Conservation (phyloP, 1,140 invertebrate species). For the Zaprionus ghesquierei region DNA sequence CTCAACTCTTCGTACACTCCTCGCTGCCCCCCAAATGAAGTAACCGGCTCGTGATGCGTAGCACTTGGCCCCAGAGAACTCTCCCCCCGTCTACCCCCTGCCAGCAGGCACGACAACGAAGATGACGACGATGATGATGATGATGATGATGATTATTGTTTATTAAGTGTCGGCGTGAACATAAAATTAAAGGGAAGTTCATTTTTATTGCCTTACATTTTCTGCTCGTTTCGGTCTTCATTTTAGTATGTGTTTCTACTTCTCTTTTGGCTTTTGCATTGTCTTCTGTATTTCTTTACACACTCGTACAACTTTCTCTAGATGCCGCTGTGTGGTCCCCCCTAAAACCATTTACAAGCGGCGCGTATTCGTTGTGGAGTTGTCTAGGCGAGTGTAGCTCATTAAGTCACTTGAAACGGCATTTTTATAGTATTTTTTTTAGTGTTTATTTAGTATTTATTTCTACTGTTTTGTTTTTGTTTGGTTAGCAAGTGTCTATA, state of each 20-base stretch:
- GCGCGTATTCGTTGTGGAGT: not conserved
- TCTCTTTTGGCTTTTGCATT: slow-evolving; percentile 16
- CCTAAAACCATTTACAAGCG: slow-evolving; percentile 10
- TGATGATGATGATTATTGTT: slow-evolving; percentile 65
- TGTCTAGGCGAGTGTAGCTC: slow-evolving; percentile 5
- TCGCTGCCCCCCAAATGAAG: slow-evolving; percentile 11
- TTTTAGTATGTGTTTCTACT: not conserved
- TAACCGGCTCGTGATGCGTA: slow-evolving; percentile 24
- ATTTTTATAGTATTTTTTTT: not conserved
- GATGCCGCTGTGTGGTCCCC: slow-evolving; percentile 42
- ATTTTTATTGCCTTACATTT: slow-evolving; percentile 71
- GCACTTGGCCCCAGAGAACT: slow-evolving; percentile 35
- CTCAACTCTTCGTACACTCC: slow-evolving; percentile 32
- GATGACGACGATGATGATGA: slow-evolving; percentile 13
- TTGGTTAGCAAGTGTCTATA: too few relatives aligned
- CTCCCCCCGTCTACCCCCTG: not conserved
- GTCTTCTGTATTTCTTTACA: slow-evolving; percentile 13
- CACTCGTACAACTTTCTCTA: slow-evolving; percentile 36
- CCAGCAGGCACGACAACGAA: too few relatives aligned
- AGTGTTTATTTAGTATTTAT: not conserved
- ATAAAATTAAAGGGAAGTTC: slow-evolving; percentile 73
- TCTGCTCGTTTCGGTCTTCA: slow-evolving; percentile 27
- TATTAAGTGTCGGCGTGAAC: slow-evolving; percentile 72
- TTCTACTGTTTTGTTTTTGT: too few relatives aligned
- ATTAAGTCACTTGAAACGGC: not conserved